phyloP scores from a whole-genome alignment of 2,113 vertebrate genomes.

The Oriolus oriolus region DNA sequence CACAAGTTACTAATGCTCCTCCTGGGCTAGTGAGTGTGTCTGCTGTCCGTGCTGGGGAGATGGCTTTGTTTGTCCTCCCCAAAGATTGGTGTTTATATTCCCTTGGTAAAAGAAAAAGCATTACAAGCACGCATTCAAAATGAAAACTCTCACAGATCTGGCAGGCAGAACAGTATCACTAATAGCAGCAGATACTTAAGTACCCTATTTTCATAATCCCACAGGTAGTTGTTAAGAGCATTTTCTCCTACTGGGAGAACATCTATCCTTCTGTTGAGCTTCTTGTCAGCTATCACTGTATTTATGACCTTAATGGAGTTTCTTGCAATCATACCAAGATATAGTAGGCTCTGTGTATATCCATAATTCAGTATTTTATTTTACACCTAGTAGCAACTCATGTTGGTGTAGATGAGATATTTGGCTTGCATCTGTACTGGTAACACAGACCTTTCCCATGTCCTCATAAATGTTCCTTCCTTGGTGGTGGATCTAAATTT shows the following conservation, averaged over 20 bases:
- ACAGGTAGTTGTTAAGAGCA: conserved; percentile 42
- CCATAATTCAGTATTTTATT: neutral
- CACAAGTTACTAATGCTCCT: neutral
- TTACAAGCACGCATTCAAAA: neutral
- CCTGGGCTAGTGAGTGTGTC: neutral
- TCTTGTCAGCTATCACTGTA: conserved; percentile 28
- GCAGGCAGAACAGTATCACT: conserved; percentile 11
- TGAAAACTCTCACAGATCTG: neutral
- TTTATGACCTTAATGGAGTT: conserved; percentile 61
- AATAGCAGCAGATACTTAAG: conserved; percentile 51
- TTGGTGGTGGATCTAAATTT: conserved; percentile 29
- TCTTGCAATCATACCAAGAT: neutral
- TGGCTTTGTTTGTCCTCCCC: neutral
- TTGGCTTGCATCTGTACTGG: neutral
- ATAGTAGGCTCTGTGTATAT: neutral
- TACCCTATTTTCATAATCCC: conserved; percentile 58
- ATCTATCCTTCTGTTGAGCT: conserved; percentile 36
- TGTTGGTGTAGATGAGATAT: neutral
- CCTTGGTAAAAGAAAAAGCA: neutral
- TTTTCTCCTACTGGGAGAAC: conserved; percentile 40
- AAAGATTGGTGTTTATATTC: neutral
- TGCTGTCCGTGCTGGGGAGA: neutral
- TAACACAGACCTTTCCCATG: neutral
- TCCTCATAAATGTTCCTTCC: neutral
- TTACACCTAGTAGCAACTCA: neutral